Evolutionary conservation across 2,888 invertebrate genomes (phyloP), one percentile per base, ranked within the genome.

Genomic region (Terebella lapidaria): DNA sequence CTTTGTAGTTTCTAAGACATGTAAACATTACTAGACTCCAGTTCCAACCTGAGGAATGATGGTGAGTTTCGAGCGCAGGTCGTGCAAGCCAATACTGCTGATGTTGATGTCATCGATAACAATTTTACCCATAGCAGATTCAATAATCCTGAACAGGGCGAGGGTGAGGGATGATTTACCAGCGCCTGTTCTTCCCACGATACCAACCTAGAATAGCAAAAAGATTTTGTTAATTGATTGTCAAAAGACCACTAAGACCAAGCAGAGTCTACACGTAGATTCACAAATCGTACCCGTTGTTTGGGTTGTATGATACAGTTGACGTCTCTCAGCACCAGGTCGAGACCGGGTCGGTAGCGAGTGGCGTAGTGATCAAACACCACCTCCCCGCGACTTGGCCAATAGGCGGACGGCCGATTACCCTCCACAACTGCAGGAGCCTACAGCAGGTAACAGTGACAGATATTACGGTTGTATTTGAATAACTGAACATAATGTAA

Each of bases 371-470:
- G 30, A 24, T 59, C 54, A 54, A 69, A 62, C 18, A 53, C 35
- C 10, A 70, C 56, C 2, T 25, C 29, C 5, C 70, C 70, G 27
- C 61, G 30, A 22, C 29, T n/a, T 5, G 70, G 70, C 70, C 70
- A 70, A 3, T 49, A 57, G 4, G 30, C n/a, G 20, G 35, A 22
- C 5, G 67, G 67, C 3, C 49, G 35, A 3, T 59, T 42, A 22
- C 35, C 46, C n/a, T 61, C 59, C 20, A 56, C 35, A 20, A 51
- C 53, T 59, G 60, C 61, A 1, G 42, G 58, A 22, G 61, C 65
- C 63, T 64, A 55, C 27, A 57, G 27, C 24, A 18, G 35, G 35
- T 15, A 18, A 18, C 10, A 18, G 35, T 10, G 35, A 18, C 18
- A 35, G 18, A 35, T 35, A 35, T 18, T 18, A 35, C 10, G 18